A percentile compares a stretch with the other conserved stretches of the same genome.
phyloP scores from a whole-genome alignment of 2,888 invertebrate species.

The Eupsilia transversa region DNA sequence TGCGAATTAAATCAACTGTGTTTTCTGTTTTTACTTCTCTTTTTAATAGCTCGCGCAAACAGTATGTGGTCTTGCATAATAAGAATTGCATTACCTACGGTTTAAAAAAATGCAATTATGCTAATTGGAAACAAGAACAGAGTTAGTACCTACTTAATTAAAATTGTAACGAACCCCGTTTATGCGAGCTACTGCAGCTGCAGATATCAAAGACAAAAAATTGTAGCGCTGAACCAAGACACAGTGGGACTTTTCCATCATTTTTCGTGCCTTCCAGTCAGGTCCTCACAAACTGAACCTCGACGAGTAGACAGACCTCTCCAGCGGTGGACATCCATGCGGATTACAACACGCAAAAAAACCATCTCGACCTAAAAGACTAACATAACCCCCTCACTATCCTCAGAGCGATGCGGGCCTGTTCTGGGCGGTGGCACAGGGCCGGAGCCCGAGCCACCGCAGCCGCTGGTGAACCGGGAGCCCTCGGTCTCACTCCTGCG shows the following conservation, averaged over 20 bases:
- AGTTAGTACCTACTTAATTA: not conserved
- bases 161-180: conserved; percentile 4
- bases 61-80: conserved; percentile 26
- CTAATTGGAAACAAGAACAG: conserved; percentile 8
- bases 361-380: not conserved
- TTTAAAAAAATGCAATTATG: not conserved
- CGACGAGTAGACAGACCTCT: not conserved
- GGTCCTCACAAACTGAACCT: not conserved
- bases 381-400: conserved; percentile 20
- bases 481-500: conserved; percentile 91
- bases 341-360: not conserved
- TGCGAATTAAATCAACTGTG: conserved; percentile 25
- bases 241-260: too few relatives aligned
- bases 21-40: conserved; percentile 16
- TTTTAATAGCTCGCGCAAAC: conserved; percentile 25
- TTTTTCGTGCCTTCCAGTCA: not conserved
- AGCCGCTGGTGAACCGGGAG: conserved; percentile 93
- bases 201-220: not conserved
- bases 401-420: conserved; percentile 94
- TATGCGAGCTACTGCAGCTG: not conserved
- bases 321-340: not conserved
- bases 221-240: not conserved
- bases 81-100: not conserved
- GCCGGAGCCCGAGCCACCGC: conserved; percentile 93
- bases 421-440: conserved; percentile 91